phyloP scores from a whole-genome alignment of 2,888 invertebrate genomes.

The Spodoptera littoralis region DNA sequence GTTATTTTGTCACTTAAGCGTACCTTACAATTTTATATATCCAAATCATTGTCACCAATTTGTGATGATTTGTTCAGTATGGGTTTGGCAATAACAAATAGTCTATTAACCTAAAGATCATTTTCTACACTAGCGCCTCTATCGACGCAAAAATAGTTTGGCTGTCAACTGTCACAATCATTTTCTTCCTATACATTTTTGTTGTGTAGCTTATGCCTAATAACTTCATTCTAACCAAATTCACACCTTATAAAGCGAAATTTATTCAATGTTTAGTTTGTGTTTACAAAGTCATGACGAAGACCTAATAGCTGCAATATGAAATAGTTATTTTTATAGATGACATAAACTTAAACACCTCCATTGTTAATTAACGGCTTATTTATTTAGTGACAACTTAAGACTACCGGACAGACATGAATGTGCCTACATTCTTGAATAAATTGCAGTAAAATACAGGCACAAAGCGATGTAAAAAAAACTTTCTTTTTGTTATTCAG shows the following conservation, averaged over 20 bases:
- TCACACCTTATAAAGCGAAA: slow-evolving; percentile 15
- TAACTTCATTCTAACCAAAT: slow-evolving; percentile 1
- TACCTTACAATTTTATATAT: neutral
- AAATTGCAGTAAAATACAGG: slow-evolving; percentile 44
- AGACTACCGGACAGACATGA: slow-evolving; percentile 20
- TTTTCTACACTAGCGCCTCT: too few species aligned
- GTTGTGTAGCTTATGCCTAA: neutral
- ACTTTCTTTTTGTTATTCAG: slow-evolving; percentile 44
- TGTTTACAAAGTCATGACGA: neutral
- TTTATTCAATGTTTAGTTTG: neutral
- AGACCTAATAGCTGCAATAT: slow-evolving; percentile 2
- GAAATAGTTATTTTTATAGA: slow-evolving; percentile 32
- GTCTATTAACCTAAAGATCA: too few species aligned
- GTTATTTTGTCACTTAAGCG: slow-evolving; percentile 14
- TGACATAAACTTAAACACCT: slow-evolving; percentile 34
- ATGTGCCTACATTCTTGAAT: slow-evolving; percentile 40
- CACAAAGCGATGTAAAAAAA: slow-evolving; percentile 40
- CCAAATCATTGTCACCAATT: too few species aligned
- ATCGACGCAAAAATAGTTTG: too few species aligned
- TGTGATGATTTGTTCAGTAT: too few species aligned
- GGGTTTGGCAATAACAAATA: too few species aligned
- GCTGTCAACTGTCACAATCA: too few species aligned
- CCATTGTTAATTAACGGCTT: slow-evolving; percentile 26
- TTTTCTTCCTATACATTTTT: too few species aligned
- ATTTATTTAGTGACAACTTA: slow-evolving; percentile 29